Evolutionary conservation across 2,113 vertebrate genomes (phyloP), one percentile per base, ranked within the genome.

Genomic region (Pseudolaguvia tuberculata): DNA sequence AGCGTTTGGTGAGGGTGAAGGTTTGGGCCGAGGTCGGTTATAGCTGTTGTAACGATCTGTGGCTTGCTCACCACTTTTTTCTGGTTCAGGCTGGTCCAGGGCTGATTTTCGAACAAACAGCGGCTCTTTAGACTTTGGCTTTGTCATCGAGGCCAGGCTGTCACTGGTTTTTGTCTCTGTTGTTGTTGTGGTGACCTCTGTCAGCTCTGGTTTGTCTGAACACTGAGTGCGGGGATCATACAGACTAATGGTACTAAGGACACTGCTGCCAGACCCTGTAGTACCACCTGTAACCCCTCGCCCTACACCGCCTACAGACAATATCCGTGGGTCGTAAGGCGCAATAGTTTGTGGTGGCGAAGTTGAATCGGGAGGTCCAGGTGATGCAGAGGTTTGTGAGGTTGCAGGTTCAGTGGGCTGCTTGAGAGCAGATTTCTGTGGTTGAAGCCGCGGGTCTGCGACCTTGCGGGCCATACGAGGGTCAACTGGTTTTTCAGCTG

Each of bases 31-130:
- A 0, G 95, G 95, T 12, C 95, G 72, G 83, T 97, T 98, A 29
- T 98, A 98, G 62, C 95, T 98, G 85, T 96, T 98, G 84, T 97
- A 97, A 2, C 94, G 85, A 86, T 97, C 94, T 0, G 94, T 92
- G 18, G 87, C 79, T 0, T 88, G 53, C 21, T 92, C 82, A 0
- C 80, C 86, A 0, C 70, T 76, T 39, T 93, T 96, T 45, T 93
- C 94, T 0, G 84, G 27, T 1, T 96, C 95, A 0, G 91, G 92
- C 66, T 95, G 94, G 3, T 98, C 95, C 78, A 98, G 65, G 0
- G 95, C 93, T 0, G 96, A 98, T 11, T 94, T 94, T 0, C 95
- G 91, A 4, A 94, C 85, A 55, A 96, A 97, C 0, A 94, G 88
- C 0, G 94, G 94, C 80, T 97, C 95, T 80, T 96, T 96, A 58